Evolutionary conservation across 2,888 invertebrate genomes (phyloP).

Genomic region (Agrypnus murinus): DNA sequence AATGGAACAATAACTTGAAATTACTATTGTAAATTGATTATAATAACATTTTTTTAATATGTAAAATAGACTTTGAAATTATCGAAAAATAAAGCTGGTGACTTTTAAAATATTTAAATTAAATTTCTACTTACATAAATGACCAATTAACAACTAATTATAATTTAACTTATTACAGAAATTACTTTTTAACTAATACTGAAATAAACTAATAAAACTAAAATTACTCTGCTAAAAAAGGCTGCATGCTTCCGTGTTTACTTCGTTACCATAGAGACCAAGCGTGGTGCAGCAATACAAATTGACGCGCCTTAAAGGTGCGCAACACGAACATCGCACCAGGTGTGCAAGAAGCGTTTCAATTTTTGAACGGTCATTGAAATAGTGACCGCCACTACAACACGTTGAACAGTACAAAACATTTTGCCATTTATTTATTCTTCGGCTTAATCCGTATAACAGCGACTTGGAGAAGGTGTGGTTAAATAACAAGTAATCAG

Average conservation of each 20-base stretch:
- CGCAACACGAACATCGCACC: slow-evolving; percentile 32
- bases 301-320: slow-evolving; percentile 29
- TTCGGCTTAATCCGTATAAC: not conserved
- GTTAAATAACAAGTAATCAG: not conserved
- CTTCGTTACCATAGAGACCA: slow-evolving; percentile 15
- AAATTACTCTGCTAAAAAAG: too few species aligned
- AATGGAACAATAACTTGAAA: too few species aligned
- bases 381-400: slow-evolving; percentile 23
- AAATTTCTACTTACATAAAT: too few species aligned
- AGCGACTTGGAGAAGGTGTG: slow-evolving; percentile 1
- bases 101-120: too few species aligned
- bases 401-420: not conserved
- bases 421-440: not conserved
- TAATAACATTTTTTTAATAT: too few species aligned
- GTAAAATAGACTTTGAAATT: too few species aligned
- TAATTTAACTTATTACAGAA: too few species aligned
- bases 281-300: slow-evolving; percentile 6
- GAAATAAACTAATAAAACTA: too few species aligned
- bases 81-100: too few species aligned
- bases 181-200: too few species aligned
- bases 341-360: slow-evolving; percentile 25
- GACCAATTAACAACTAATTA: too few species aligned
- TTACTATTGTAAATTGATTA: too few species aligned
- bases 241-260: not conserved
- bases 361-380: slow-evolving; percentile 33